A percentile compares a stretch with the other conserved stretches of the same genome.
Evolutionary conservation across 2,113 vertebrate species (phyloP).

Genomic region (Hydrochoerus hydrochaeris): DNA sequence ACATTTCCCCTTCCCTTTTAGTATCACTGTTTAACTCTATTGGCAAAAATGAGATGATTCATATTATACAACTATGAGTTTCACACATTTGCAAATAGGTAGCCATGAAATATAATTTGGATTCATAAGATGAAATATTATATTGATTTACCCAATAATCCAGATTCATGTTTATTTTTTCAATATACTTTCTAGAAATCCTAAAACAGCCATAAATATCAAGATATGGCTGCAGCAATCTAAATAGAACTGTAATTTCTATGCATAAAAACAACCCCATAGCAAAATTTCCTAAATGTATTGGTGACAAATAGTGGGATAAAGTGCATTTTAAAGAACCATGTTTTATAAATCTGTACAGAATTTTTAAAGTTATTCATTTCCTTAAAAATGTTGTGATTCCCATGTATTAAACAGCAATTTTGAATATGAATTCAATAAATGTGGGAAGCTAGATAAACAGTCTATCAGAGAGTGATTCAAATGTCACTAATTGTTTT

Average conservation of each 20-base stretch:
- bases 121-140: constrained; percentile 64
- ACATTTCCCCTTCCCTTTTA: constrained; percentile 50
- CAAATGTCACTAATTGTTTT: constrained; percentile 81
- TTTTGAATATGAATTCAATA: constrained; percentile 64
- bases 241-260: constrained; percentile 73
- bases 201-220: constrained; percentile 73
- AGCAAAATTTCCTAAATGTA: constrained; percentile 75
- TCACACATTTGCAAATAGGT: constrained; percentile 59
- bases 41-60: background rate
- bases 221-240: constrained; percentile 65
- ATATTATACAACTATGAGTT: constrained; percentile 44
- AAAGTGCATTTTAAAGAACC: constrained; percentile 79
- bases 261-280: constrained; percentile 64
- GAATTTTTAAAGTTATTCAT: background rate
- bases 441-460: constrained; percentile 54
- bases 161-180: constrained; percentile 74
- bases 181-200: constrained; percentile 69
- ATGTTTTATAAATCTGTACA: constrained; percentile 64
- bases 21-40: background rate
- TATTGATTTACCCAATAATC: constrained; percentile 73
- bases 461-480: constrained; percentile 67
- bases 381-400: constrained; percentile 3
- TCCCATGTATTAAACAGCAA: background rate
- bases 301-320: constrained; percentile 75
- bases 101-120: constrained; percentile 63